Conservation (phyloP, 2,113 vertebrate species). For the Pseudopipra pipra region DNA sequence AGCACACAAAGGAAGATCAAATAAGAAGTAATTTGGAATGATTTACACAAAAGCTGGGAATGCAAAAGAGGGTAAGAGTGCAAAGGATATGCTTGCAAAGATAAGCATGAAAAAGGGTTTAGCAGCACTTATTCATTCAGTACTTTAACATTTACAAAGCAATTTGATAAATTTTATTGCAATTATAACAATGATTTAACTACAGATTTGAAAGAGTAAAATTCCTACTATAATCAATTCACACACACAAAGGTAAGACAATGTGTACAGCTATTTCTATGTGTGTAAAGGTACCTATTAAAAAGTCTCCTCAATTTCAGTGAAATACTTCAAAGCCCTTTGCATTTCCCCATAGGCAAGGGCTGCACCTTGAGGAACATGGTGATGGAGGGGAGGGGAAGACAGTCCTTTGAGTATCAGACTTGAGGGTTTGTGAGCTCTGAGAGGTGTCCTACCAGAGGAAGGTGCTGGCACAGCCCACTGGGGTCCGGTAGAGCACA, state of each 20-base stretch:
- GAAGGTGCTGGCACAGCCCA: background rate
- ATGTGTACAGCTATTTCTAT: background rate
- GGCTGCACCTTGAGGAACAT: background rate
- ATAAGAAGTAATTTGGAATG: background rate
- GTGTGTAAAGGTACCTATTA: background rate
- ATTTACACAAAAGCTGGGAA: background rate
- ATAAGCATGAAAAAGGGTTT: background rate
- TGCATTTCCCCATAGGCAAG: background rate
- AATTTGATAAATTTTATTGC: background rate
- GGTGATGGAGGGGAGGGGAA: background rate
- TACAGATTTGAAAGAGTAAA: background rate
- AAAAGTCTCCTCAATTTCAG: background rate
- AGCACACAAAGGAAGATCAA: background rate
- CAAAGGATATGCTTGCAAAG: background rate
- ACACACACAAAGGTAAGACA: background rate
- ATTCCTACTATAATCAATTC: background rate
- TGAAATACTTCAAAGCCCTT: background rate
- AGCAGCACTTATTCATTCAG: background rate
- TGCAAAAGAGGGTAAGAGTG: background rate
- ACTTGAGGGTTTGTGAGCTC: background rate
- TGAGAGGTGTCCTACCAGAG: background rate
- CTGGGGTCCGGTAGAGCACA: rapidly evolving
- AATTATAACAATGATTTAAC: background rate
- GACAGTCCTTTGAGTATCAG: background rate
- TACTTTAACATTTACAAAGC: background rate